Evolutionary conservation across 2,797 vertebrate species (phyloP).

Genomic region (Sebastiscus albofasciatus): DNA sequence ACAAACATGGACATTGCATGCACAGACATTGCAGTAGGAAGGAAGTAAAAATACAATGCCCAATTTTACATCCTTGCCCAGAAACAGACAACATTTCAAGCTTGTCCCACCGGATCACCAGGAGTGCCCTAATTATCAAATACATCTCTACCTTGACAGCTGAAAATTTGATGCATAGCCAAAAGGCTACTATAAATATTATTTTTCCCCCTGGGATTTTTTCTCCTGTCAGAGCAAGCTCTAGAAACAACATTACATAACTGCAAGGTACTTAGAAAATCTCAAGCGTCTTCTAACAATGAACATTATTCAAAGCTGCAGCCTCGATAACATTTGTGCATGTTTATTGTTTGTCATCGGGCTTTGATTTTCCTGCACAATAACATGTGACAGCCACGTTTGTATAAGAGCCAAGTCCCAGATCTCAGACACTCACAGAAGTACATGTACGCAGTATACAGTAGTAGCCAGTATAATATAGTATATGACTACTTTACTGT

Average conservation of each 20-base stretch:
- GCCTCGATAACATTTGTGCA: constrained; percentile 25
- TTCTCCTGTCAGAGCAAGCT: background rate
- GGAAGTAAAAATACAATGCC: background rate
- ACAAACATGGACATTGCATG: background rate
- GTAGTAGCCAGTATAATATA: background rate
- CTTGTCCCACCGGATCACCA: background rate
- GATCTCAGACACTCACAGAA: background rate
- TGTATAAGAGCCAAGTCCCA: constrained; percentile 9
- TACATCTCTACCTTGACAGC: background rate
- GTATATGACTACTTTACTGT: background rate
- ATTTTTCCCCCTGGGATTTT: background rate
- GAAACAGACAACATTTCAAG: background rate
- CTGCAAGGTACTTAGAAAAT: constrained; percentile 2
- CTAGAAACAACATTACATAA: constrained; percentile 20
- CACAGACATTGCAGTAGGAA: background rate
- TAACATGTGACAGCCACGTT: background rate
- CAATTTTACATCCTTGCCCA: background rate
- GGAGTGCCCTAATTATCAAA: constrained; percentile 15
- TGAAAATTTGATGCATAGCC: background rate
- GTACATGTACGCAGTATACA: background rate
- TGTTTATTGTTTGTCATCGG: constrained; percentile 44
- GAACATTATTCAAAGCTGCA: constrained; percentile 26
- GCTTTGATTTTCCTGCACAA: constrained; percentile 30
- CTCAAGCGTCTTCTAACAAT: constrained; percentile 8
- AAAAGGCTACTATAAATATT: constrained; percentile 18